A percentile compares a stretch with the other conserved stretches of the same genome.
Conservation (phyloP, 1,140 invertebrate species). For the Calosoma granatense region DNA sequence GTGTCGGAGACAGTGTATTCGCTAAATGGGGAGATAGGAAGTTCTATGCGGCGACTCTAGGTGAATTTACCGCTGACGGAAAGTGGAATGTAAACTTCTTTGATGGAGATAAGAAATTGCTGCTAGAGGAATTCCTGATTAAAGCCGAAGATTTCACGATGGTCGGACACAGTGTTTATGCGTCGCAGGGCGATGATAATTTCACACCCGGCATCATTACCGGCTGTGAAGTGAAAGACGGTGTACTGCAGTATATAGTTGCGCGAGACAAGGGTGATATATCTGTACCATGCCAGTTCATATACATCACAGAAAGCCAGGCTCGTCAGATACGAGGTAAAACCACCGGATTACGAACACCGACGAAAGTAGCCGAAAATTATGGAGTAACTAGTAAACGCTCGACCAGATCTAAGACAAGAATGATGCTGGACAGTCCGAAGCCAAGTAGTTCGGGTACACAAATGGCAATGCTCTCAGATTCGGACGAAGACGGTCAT, state of each 20-base stretch:
- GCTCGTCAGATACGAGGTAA: conserved; percentile 34
- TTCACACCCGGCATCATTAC: conserved; percentile 38
- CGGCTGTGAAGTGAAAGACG: conserved; percentile 34
- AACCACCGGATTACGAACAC: neutral
- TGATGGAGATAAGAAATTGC: conserved; percentile 44
- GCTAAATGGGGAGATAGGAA: conserved; percentile 53
- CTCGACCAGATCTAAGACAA: neutral
- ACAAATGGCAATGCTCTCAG: neutral
- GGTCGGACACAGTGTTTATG: conserved; percentile 38
- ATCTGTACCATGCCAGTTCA: conserved; percentile 35
- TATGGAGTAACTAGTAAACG: neutral
- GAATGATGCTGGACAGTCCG: neutral
- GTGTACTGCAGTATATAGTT: conserved; percentile 37
- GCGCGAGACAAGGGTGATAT: conserved; percentile 30
- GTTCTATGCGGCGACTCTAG: conserved; percentile 47
- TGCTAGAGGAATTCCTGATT: conserved; percentile 49
- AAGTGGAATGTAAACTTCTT: conserved; percentile 50
- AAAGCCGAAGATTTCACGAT: conserved; percentile 37
- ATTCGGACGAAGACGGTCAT: neutral
- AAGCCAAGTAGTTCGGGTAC: conserved; percentile 3
- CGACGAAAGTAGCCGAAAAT: neutral
- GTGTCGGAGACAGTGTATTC: conserved; percentile 41
- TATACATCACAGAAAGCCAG: conserved; percentile 40
- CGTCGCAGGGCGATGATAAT: conserved; percentile 37
- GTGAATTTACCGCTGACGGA: conserved; percentile 39